Evolutionary conservation across 2,113 vertebrate genomes (phyloP), one percentile per base, ranked within the genome.

Genomic region (Abramis brama): DNA sequence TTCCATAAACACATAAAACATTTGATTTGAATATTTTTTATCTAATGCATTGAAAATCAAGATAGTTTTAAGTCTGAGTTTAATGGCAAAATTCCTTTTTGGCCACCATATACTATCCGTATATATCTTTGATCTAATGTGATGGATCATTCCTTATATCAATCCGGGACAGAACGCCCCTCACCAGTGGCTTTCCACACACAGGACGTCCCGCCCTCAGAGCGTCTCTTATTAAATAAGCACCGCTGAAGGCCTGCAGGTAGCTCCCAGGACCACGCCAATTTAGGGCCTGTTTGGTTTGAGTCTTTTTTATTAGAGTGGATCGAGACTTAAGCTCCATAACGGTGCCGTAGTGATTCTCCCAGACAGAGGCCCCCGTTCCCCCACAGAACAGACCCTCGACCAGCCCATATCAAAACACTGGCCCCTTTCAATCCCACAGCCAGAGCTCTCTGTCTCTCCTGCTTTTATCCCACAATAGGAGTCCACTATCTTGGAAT

Each of bases 281-380:
- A 78, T 43, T 70, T 90, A 88, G 27, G 89, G 91, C 84, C 91
- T 94, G 93, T 94, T 94, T 94, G 93, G 88, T 89, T 93, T 94
- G 92, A 93, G 91, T 93, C 92, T 33, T 92, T 94, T 95, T 93
- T 94, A 95, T 94, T 95, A 95, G 93, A 91, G 89, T 91, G 91
- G 93, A 94, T 94, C 89, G 90, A 94, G 92, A 88, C 89, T 89
- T 95, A 95, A 95, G 94, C 94, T 91, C 94, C 93, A 92, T 93
- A 94, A 93, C 94, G 88, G 90, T 91, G 91, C 91, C 91, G 87
- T 87, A 88, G 89, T 86, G 86, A 90, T 88, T 92, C 92, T 92
- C 91, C 93, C 92, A 94, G 94, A 94, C 93, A 88, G 90, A 88
- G 93, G 89, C 92, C 93, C 39, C 91, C 87, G 85, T 90, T 87